phyloP scores from a whole-genome alignment of 1,140 invertebrate genomes.

The Cryptotermes secundus region DNA sequence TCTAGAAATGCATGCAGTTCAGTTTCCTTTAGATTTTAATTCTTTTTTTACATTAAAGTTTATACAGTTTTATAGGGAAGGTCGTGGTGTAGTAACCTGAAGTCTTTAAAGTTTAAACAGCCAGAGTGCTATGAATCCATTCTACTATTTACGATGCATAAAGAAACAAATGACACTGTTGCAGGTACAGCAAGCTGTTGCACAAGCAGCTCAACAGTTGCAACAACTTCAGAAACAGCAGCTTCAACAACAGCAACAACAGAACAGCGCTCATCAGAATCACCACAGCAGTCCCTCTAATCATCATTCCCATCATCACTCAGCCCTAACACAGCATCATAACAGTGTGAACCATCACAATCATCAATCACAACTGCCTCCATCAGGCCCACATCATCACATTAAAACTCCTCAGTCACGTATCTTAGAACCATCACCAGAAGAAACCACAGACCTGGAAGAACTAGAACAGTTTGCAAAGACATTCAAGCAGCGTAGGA shows the following conservation, averaged over 20 bases:
- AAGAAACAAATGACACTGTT: slow-evolving; percentile 26
- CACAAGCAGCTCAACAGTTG: slow-evolving; percentile 79
- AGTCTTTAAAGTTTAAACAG: too few relatives aligned
- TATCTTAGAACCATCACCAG: slow-evolving; percentile 73
- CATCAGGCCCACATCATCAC: slow-evolving; percentile 50
- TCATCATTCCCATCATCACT: slow-evolving; percentile 37
- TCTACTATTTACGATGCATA: too few relatives aligned
- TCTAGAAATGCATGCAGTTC: too few relatives aligned
- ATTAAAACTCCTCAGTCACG: slow-evolving; percentile 53
- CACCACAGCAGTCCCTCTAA: slow-evolving; percentile 39
- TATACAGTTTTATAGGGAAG: too few relatives aligned
- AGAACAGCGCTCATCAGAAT: slow-evolving; percentile 37
- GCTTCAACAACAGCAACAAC: slow-evolving; percentile 48
- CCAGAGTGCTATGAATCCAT: too few relatives aligned
- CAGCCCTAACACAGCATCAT: slow-evolving; percentile 45
- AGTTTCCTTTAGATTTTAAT: too few relatives aligned
- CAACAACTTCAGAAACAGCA: slow-evolving; percentile 78
- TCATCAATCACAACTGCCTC: slow-evolving; percentile 47
- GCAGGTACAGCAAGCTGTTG: slow-evolving; percentile 73
- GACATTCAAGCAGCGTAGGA: slow-evolving; percentile 92
- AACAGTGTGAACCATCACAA: slow-evolving; percentile 45
- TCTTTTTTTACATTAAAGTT: too few relatives aligned
- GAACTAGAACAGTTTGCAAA: slow-evolving; percentile 96
- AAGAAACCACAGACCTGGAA: slow-evolving; percentile 93
- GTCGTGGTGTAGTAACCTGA: too few relatives aligned